phyloP scores from a whole-genome alignment of 2,888 invertebrate genomes.

The Allolobophora icterica region DNA sequence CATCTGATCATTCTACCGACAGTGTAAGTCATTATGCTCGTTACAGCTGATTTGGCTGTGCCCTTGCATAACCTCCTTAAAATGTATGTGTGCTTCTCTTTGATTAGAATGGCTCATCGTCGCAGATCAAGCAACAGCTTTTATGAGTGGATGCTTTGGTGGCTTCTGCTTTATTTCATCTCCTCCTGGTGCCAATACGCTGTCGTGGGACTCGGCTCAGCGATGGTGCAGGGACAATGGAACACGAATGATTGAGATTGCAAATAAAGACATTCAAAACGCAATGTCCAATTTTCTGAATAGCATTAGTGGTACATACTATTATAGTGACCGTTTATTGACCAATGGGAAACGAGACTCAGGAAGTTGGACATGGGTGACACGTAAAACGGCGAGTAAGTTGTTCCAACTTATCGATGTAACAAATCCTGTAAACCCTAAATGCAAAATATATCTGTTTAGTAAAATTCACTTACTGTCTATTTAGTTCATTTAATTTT shows the following conservation, averaged over 20 bases:
- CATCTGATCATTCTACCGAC: too few relatives aligned
- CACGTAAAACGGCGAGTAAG: not conserved
- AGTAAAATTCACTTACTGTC: too few relatives aligned
- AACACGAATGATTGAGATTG: not conserved
- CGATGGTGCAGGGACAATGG: not conserved
- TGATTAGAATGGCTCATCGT: not conserved
- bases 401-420: not conserved
- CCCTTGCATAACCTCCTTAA: too few relatives aligned
- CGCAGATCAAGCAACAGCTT: not conserved
- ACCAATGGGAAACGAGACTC: not conserved
- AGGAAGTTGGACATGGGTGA: constrained; percentile 8
- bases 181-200: not conserved
- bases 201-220: not conserved
- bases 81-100: not conserved
- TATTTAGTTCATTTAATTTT: too few relatives aligned
- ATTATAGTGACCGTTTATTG: not conserved
- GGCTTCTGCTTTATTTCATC: not conserved
- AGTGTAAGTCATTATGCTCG: too few relatives aligned
- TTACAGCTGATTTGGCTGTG: too few relatives aligned
- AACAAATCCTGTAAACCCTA: too few relatives aligned
- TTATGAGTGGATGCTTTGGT: not conserved
- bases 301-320: not conserved
- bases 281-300: not conserved
- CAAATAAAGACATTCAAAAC: not conserved
- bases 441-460: too few relatives aligned